Percentiles rank a stretch among this genome's conserved stretches.
Evolutionary conservation across 2,113 vertebrate genomes (phyloP).

Genomic region (Psephotus haematonotus): DNA sequence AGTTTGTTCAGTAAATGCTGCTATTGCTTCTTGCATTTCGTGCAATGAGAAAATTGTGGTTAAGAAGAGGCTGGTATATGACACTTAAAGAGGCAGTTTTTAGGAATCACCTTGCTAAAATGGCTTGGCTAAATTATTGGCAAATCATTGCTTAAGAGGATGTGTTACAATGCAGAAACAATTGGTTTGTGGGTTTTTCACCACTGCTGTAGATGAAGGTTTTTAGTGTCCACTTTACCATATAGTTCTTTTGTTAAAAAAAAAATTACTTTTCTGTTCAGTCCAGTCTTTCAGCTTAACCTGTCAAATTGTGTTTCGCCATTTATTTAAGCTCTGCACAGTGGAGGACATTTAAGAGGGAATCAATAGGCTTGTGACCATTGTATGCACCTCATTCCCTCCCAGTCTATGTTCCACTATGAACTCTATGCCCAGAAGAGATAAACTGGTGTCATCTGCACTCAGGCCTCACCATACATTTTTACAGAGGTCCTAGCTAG

Average conservation of each 20-base stretch:
- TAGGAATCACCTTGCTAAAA: not conserved
- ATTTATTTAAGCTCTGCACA: not conserved
- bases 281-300: not conserved
- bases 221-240: not conserved
- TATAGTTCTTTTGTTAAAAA: not conserved
- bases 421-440: not conserved
- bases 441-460: not conserved
- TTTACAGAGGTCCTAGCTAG: not conserved
- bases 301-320: not conserved
- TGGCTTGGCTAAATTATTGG: not conserved
- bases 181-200: not conserved
- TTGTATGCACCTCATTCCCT: not conserved
- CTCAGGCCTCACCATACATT: not conserved
- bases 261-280: not conserved
- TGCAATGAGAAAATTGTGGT: not conserved
- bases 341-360: not conserved
- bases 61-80: not conserved
- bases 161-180: constrained; percentile 6
- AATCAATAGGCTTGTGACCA: not conserved
- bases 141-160: constrained; percentile 15
- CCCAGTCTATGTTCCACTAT: not conserved
- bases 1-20: not conserved
- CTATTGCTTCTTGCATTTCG: not conserved
- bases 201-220: not conserved
- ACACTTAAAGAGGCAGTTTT: constrained; percentile 11